Evolutionary conservation across 2,888 invertebrate species (phyloP), one percentile per base, ranked within the genome.

Genomic region (Doris montereyensis): DNA sequence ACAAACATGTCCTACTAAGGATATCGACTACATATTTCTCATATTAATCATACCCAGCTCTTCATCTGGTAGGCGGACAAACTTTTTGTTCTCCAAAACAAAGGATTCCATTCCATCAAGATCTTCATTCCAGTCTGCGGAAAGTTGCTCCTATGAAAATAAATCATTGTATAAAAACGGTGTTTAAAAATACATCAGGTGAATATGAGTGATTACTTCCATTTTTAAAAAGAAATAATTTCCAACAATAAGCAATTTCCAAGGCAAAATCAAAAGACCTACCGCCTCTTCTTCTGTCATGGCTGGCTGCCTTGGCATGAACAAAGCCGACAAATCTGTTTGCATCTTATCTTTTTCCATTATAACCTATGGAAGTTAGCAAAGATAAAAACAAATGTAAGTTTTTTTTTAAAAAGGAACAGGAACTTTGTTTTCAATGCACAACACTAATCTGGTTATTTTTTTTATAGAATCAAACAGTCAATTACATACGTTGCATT

Each of bases 61-160:
- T 89, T 96, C 95, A 90, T 98, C 97, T 0, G 99, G 99, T 77
- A 99, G 93, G 0, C 97, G 94, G n/a, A 97, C 97, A 92, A 99
- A 99, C 92, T 98, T 98, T 87, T 96, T 95, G 13, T 97, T 97
- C 92, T 99, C 98, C 82, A 99, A 93, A 3, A 99, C 98, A 92
- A 99, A 97, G 0, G 97, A 95, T 92, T 99, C 98, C 97, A 99
- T 98, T 28, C 96, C 96, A 90, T 98, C 98, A 84, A 99, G 93
- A 92, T 99, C 99, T 85, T 98, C 98, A 93, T 99, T 98, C 97
- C 98, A 99, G 89, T 99, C 99, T 89, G 96, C 95, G 91, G 96
- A 95, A 32, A 98, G 82, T 74, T 88, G 88, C 70, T 90, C 92
- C 87, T 96, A 95, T 86, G 94, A 83, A 26, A 65, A n/a, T n/a